Percentiles rank a stretch among this genome's conserved stretches.
phyloP scores from a whole-genome alignment of 2,888 invertebrate genomes.

The Drosophila putrida region DNA sequence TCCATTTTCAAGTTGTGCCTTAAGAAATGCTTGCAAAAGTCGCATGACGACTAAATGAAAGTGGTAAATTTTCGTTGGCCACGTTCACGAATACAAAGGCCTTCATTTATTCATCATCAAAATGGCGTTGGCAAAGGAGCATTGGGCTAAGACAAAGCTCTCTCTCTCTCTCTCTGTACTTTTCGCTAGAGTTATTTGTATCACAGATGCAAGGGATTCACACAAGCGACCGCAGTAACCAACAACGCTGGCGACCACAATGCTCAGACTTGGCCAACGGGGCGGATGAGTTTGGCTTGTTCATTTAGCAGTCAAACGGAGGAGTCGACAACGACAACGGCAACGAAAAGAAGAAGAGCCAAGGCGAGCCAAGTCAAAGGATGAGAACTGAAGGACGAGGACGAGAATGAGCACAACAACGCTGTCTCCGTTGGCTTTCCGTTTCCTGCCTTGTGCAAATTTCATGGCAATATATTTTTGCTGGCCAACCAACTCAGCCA shows the following conservation, averaged over 20 bases:
- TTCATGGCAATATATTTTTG: conserved; percentile 78
- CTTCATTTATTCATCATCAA: conserved; percentile 79
- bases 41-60: conserved; percentile 63
- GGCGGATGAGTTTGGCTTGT: conserved; percentile 66
- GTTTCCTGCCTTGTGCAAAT: conserved; percentile 74
- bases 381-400: conserved; percentile 14
- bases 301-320: conserved; percentile 79
- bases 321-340: conserved; percentile 3
- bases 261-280: conserved; percentile 38
- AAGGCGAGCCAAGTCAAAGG: neutral
- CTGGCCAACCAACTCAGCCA: conserved; percentile 63
- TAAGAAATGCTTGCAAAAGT: conserved; percentile 17
- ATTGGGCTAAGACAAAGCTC: conserved; percentile 62
- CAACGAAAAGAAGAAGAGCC: conserved; percentile 25
- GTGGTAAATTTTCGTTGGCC: conserved; percentile 65
- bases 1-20: conserved; percentile 47
- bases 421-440: conserved; percentile 76
- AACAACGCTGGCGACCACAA: conserved; percentile 59
- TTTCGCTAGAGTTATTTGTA: conserved; percentile 61
- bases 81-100: conserved; percentile 60
- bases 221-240: conserved; percentile 59
- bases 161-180: neutral
- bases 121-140: conserved; percentile 55
- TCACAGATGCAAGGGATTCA: conserved; percentile 46
- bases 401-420: conserved; percentile 33